Evolutionary conservation across 2,797 vertebrate species (phyloP).

Genomic region (Bradypodion pumilum): DNA sequence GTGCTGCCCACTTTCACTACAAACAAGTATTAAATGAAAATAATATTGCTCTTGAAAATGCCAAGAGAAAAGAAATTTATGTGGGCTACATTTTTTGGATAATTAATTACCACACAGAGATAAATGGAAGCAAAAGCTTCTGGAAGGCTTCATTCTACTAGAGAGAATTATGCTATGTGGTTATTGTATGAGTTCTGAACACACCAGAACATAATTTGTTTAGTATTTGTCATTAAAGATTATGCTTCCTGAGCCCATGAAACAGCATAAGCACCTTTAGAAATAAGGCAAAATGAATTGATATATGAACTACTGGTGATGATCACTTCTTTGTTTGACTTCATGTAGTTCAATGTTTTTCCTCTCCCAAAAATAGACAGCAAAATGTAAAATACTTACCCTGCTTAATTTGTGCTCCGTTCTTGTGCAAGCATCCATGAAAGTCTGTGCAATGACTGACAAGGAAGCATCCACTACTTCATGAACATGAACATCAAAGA

Average conservation of each 20-base stretch:
- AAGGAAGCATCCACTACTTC: conserved; percentile 97
- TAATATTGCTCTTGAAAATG: background rate
- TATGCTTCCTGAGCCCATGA: conserved; percentile 37
- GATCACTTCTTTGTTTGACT: conserved; percentile 49
- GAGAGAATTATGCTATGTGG: conserved; percentile 11
- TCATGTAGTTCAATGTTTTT: conserved; percentile 47
- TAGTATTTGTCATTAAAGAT: conserved; percentile 2
- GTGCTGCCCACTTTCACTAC: too few species aligned
- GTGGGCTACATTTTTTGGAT: background rate
- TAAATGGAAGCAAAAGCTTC: background rate
- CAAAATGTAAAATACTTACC: conserved; percentile 80
- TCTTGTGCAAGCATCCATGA: conserved; percentile 99
- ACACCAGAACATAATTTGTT: background rate
- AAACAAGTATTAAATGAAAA: background rate
- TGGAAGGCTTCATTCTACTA: background rate
- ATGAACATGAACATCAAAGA: conserved; percentile 94
- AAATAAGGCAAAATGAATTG: conserved; percentile 34
- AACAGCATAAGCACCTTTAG: conserved; percentile 38
- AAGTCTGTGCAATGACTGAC: conserved; percentile 98
- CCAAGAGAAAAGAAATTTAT: background rate
- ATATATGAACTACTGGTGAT: conserved; percentile 42
- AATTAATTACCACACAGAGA: too few species aligned
- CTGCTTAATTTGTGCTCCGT: conserved; percentile 98
- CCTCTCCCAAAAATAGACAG: conserved; percentile 38
- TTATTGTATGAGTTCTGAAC: conserved; percentile 33